These are phyloP conservation scores for Hippasteria phrygiana DNA, from an alignment of 53 echinoderm and acorn worm species.

Conservation along the genomic window DNA sequence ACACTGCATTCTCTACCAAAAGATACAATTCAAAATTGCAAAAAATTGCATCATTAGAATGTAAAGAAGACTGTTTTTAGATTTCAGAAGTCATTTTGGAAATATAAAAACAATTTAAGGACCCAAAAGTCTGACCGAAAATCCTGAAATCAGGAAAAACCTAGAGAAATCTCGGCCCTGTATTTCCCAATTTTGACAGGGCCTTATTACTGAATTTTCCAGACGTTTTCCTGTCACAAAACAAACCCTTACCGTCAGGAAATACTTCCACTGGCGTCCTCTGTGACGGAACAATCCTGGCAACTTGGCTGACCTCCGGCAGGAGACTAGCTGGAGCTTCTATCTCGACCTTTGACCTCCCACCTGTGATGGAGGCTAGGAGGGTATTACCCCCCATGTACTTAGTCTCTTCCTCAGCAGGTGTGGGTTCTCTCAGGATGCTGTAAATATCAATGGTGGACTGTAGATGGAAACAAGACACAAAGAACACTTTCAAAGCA, in stretches of 20 bases:
- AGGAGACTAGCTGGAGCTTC: slow-evolving; percentile 71
- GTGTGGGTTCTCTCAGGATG: slow-evolving; percentile 67
- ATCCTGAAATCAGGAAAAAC: too few species aligned
- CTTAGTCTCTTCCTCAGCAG: slow-evolving; percentile 11
- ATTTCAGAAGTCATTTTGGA: too few species aligned
- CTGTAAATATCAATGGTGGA: slow-evolving; percentile 91
- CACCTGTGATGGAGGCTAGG: slow-evolving; percentile 51
- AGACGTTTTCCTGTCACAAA: background rate
- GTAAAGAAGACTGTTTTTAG: too few species aligned
- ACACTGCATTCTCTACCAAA: too few species aligned
- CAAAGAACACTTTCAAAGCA: background rate
- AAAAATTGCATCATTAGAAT: too few species aligned
- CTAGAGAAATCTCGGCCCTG: too few species aligned
- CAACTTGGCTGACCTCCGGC: slow-evolving; percentile 82
- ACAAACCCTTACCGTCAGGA: slow-evolving; percentile 36
- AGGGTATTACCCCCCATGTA: slow-evolving; percentile 50
- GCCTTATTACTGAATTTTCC: background rate
- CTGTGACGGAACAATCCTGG: slow-evolving; percentile 71
- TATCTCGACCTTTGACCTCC: slow-evolving; percentile 43
- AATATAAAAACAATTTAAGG: too few species aligned
- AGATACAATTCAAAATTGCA: too few species aligned
- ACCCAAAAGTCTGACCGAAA: too few species aligned
- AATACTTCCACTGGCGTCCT: slow-evolving; percentile 86
- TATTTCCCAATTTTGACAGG: too few species aligned
- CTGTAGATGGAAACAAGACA: slow-evolving; percentile 24